phyloP scores from a whole-genome alignment of 2,888 invertebrate species.

The Eristalis tenax region DNA sequence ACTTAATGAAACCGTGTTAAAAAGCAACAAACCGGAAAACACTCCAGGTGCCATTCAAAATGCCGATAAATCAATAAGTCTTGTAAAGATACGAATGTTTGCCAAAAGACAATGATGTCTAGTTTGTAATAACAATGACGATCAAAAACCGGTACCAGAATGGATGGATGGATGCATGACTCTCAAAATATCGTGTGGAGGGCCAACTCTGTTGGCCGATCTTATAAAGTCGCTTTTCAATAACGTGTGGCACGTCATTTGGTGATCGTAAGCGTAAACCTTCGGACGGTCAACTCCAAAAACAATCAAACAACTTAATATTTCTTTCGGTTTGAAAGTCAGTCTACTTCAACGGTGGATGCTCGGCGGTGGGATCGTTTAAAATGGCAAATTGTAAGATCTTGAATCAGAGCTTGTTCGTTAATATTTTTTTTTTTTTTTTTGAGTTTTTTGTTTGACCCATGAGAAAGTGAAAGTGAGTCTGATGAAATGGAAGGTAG shows the following conservation, averaged over 20 bases:
- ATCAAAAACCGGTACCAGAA: not conserved
- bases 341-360: not conserved
- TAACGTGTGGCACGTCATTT: conserved; percentile 38
- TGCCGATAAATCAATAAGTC: not conserved
- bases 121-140: not conserved
- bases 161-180: not conserved
- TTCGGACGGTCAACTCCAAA: conserved; percentile 19
- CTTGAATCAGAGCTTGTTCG: not conserved
- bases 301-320: not conserved
- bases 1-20: not conserved
- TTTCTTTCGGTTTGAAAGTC: not conserved
- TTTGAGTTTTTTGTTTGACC: not conserved
- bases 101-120: not conserved
- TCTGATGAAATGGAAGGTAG: not conserved
- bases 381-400: conserved; percentile 52
- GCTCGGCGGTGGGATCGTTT: conserved; percentile 2
- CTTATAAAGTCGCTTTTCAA: conserved; percentile 44
- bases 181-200: not conserved
- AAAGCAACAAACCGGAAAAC: not conserved
- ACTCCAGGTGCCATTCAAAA: not conserved
- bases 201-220: not conserved
- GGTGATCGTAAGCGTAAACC: conserved; percentile 13
- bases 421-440: not conserved
- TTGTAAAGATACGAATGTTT: not conserved
- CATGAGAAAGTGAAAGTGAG: conserved; percentile 4